Percentiles rank a stretch among this genome's conserved stretches.
These are phyloP conservation scores for Sorex fumeus DNA, from an alignment of 2,113 vertebrate species.

Conservation along the genomic window DNA sequence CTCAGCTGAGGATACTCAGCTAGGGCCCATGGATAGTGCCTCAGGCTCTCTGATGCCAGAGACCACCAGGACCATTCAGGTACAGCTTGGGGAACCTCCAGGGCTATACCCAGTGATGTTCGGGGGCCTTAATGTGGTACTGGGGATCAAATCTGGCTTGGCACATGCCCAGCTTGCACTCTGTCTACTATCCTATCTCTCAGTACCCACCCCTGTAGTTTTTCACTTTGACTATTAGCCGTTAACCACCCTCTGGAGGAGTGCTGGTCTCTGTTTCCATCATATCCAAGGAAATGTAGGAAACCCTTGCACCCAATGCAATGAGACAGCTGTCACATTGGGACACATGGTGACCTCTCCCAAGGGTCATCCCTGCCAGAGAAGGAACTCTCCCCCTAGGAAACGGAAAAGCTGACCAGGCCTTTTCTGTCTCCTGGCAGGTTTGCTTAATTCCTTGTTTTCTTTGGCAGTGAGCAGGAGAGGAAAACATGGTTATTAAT, in stretches of 20 bases:
- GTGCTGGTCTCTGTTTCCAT: background rate
- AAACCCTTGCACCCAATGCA: background rate
- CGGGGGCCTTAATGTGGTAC: no score
- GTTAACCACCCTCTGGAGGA: background rate
- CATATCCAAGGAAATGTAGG: background rate
- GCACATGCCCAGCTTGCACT: no score
- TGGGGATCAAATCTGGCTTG: no score
- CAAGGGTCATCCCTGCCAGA: background rate
- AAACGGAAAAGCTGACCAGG: slow-evolving; percentile 58
- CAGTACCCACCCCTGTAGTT: no score
- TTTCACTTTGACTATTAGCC: background rate
- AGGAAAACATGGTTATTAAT: slow-evolving; percentile 80
- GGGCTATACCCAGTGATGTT: no score
- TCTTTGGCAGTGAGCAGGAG: slow-evolving; percentile 67
- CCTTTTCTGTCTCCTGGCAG: slow-evolving; percentile 34
- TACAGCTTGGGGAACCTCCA: no score
- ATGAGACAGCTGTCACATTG: background rate
- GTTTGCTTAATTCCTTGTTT: slow-evolving; percentile 73
- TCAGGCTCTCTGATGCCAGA: no score
- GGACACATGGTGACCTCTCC: background rate
- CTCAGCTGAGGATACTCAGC: no score
- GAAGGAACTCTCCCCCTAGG: background rate
- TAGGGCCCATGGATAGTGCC: no score
- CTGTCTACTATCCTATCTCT: no score
- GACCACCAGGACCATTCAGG: no score